Evolutionary conservation across 2,797 vertebrate species (phyloP), one percentile per base, ranked within the genome.

Genomic region (Propithecus perrieri): DNA sequence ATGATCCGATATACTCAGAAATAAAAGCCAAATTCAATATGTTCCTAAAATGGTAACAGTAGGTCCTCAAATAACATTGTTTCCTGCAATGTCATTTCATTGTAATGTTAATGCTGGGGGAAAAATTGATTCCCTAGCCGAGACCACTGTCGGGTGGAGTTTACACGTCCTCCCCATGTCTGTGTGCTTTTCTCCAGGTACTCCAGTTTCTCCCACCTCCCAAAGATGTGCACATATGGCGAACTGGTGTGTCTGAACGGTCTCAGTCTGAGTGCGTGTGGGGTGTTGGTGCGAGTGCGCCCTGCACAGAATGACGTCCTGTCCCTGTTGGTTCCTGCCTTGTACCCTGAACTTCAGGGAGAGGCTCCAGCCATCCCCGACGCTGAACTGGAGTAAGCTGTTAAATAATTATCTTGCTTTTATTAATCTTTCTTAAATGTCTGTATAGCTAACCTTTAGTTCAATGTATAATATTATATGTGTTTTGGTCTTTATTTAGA

Each of bases 1-100:
- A 59, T 92, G 43, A 48, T 78, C 26, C 63, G n/a, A 81, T 71
- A 93, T 35, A 94, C 84, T 65, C n/a, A 96, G 46, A 85, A 91
- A 86, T 65, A 24, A 89, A 92, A 97, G 38, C 26, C 41, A 95
- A 89, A 57, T 85, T 11, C 0, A 67, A 0, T 41, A 38, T 15
- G 30, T 74, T 85, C 59, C 80, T 65, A 17, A 87, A 76, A 93
- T 71, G n/a, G n/a, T 57, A 35, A 26, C 50, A 38, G 22, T 55
- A 26, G 22, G n/a, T 79, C n/a, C 50, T 57, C 22, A 26, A 28
- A 35, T 38, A 35, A 38, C 14, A 22, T 55, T 2, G 0, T 79
- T 55, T 79, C 63, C 17, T n/a, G 14, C 63, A 9, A 65, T 9
- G 63, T 65, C 63, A 65, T 65, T 65, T 65, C 63, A 65, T 20